Evolutionary conservation across 2,888 invertebrate genomes (phyloP).

Genomic region (Cerceris ruficornis): DNA sequence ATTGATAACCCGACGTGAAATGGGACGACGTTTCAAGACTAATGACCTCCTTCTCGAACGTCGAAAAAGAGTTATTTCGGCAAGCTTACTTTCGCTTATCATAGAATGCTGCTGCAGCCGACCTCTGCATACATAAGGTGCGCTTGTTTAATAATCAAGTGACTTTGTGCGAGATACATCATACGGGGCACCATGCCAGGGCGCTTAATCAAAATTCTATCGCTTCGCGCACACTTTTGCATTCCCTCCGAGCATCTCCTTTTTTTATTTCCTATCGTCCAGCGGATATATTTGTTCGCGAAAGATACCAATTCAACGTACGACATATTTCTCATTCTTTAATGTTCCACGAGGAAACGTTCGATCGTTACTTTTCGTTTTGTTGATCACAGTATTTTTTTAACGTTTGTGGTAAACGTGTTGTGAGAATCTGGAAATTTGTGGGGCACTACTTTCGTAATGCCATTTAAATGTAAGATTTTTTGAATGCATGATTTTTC

Average conservation of each 20-base stretch:
- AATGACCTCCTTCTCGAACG: slow-evolving; percentile 27
- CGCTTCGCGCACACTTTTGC: slow-evolving; percentile 32
- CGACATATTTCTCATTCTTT: not conserved
- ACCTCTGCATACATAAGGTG: slow-evolving; percentile 15
- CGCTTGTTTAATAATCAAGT: slow-evolving; percentile 52
- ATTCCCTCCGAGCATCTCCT: slow-evolving; percentile 10
- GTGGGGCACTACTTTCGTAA: no score
- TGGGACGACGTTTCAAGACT: slow-evolving; percentile 32
- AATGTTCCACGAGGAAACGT: slow-evolving; percentile 4
- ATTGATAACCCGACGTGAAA: slow-evolving; percentile 34
- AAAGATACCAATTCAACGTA: not conserved
- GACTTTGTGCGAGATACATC: slow-evolving; percentile 39
- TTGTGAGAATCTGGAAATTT: no score
- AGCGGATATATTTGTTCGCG: slow-evolving; percentile 16
- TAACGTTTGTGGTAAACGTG: no score
- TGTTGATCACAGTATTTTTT: not conserved
- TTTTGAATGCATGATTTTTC: no score
- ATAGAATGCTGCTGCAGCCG: slow-evolving; percentile 2
- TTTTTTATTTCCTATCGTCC: slow-evolving; percentile 11
- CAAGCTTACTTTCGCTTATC: slow-evolving; percentile 49
- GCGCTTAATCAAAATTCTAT: slow-evolving; percentile 62
- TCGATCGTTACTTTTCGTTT: not conserved
- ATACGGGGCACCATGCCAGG: slow-evolving; percentile 31
- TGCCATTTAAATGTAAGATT: no score
- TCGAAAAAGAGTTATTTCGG: slow-evolving; percentile 55